Percentiles rank a stretch among this genome's conserved stretches.
These are phyloP conservation scores for Cryptus armator DNA, from an alignment of 2,888 invertebrate genomes.

Conservation along the genomic window DNA sequence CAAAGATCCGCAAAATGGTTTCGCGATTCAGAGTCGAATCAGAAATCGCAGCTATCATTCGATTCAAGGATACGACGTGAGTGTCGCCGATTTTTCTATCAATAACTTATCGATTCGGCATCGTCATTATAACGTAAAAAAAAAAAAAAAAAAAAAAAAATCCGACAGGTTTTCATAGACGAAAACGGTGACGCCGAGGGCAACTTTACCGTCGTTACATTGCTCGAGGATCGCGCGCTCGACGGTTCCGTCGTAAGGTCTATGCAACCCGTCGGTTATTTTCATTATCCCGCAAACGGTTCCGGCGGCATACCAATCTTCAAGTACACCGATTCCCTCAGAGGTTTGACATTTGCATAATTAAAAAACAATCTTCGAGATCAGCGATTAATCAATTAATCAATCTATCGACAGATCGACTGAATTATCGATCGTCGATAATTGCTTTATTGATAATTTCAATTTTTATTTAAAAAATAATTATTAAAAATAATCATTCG, in stretches of 20 bases:
- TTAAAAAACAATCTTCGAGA: background rate
- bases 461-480: too few species aligned
- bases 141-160: background rate
- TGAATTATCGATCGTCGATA: too few species aligned
- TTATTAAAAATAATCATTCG: too few species aligned
- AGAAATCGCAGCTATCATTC: slow-evolving; percentile 91
- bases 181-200: slow-evolving; percentile 96
- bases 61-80: slow-evolving; percentile 92
- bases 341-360: slow-evolving; percentile 46
- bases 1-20: slow-evolving; percentile 91
- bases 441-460: too few species aligned
- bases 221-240: slow-evolving; percentile 88
- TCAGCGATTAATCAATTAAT: background rate
- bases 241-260: slow-evolving; percentile 88
- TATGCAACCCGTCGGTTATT: slow-evolving; percentile 92
- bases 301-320: slow-evolving; percentile 82
- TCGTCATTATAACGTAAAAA: background rate
- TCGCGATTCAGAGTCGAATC: slow-evolving; percentile 91
- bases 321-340: slow-evolving; percentile 62
- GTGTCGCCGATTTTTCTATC: slow-evolving; percentile 74
- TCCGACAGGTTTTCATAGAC: slow-evolving; percentile 92
- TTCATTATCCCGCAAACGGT: slow-evolving; percentile 88
- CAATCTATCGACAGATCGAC: too few species aligned
- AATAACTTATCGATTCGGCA: background rate
- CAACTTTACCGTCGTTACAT: slow-evolving; percentile 94